These are phyloP conservation scores for Eutolmus rufibarbis DNA, from an alignment of 2,888 invertebrate genomes.

Conservation along the genomic window DNA sequence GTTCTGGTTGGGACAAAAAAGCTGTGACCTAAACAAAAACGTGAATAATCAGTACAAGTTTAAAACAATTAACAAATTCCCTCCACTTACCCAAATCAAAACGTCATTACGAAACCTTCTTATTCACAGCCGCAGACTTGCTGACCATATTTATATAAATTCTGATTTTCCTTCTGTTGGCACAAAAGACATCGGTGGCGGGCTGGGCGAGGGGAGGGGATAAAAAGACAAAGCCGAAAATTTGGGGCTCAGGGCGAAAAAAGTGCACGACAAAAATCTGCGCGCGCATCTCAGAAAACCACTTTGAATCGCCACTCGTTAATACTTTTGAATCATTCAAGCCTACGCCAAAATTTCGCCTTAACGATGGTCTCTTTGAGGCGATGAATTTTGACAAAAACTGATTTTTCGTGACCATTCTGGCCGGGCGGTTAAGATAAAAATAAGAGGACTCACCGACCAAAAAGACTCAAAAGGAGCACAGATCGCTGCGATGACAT, in stretches of 20 bases:
- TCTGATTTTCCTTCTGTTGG: constrained; percentile 12
- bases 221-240: neutral
- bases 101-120: constrained; percentile 31
- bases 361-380: constrained; percentile 36
- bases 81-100: constrained; percentile 37
- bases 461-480: constrained; percentile 14
- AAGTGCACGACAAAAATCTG: neutral
- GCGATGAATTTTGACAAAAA: constrained; percentile 39
- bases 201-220: neutral
- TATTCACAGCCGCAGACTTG: neutral
- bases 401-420: constrained; percentile 40
- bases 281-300: constrained; percentile 3
- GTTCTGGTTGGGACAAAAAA: neutral
- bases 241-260: neutral
- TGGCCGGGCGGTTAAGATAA: constrained; percentile 26
- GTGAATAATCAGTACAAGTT: constrained; percentile 26
- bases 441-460: neutral
- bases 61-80: constrained; percentile 36
- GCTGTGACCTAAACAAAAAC: neutral
- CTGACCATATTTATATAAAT: constrained; percentile 12
- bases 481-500: constrained; percentile 12
- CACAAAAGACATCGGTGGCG: neutral
- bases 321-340: constrained; percentile 38
- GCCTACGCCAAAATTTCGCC: constrained; percentile 37
- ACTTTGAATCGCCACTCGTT: constrained; percentile 34